Evolutionary conservation across 2,113 vertebrate genomes (phyloP).

Genomic region (Ursus arctos): DNA sequence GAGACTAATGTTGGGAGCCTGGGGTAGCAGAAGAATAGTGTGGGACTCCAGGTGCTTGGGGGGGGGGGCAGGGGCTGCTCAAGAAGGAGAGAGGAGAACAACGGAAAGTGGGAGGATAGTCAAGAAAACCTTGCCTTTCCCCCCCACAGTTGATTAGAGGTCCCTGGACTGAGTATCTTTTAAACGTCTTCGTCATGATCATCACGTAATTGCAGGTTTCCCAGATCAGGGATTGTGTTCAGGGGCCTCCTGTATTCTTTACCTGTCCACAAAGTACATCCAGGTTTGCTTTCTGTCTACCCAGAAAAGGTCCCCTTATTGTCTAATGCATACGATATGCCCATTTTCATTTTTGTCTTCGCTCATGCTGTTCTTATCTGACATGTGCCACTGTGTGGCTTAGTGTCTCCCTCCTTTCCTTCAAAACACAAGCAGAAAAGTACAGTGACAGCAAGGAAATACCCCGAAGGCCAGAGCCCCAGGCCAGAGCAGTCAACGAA

Average conservation of each 20-base stretch:
- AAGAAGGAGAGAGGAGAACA: background rate
- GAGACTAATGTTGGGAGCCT: background rate
- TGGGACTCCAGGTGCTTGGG: background rate
- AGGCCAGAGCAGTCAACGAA: background rate
- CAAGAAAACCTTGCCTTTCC: background rate
- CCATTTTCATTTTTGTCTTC: constrained; percentile 25
- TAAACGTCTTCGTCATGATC: background rate
- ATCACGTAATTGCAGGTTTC: background rate
- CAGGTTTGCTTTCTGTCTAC: background rate
- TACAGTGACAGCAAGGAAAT: constrained; percentile 49
- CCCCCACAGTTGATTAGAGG: background rate
- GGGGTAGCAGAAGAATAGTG: background rate
- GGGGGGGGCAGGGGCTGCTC: background rate
- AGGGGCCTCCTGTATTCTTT: background rate
- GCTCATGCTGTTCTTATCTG: background rate
- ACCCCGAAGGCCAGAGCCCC: constrained; percentile 14
- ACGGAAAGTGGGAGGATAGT: background rate
- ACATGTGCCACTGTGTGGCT: background rate
- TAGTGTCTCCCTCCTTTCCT: background rate
- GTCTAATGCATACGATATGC: background rate
- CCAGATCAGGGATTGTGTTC: background rate
- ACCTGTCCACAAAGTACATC: background rate
- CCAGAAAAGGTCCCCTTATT: background rate
- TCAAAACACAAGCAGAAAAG: background rate
- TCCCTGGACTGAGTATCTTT: background rate